phyloP scores from a whole-genome alignment of 2,888 invertebrate genomes.

The Archaeoteleia sp. region DNA sequence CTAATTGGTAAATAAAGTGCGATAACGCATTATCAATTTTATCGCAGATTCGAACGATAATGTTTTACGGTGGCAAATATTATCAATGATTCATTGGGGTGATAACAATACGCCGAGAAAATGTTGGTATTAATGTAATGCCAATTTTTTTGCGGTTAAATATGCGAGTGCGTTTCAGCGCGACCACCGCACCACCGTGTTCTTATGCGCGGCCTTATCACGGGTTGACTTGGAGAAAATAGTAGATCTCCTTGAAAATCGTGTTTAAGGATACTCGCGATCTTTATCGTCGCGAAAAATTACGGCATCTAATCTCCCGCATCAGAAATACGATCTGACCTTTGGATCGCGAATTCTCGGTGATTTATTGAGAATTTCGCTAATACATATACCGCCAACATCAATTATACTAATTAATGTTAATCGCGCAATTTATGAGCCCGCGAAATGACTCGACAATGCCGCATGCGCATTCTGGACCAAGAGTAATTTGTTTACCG shows the following conservation, averaged over 20 bases:
- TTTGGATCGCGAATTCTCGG: conserved; percentile 34
- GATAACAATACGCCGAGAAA: conserved; percentile 29
- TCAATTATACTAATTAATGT: conserved; percentile 26
- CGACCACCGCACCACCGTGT: conserved; percentile 4
- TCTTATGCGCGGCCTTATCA: conserved; percentile 31
- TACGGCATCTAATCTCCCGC: conserved; percentile 45
- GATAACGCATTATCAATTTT: conserved; percentile 12
- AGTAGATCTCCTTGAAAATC: conserved; percentile 44
- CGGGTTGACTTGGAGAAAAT: conserved; percentile 21
- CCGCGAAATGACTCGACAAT: neutral
- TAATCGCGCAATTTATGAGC: conserved; percentile 1
- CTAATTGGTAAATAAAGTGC: too few relatives aligned
- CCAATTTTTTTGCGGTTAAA: neutral
- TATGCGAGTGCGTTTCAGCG: neutral
- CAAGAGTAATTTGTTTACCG: too few relatives aligned
- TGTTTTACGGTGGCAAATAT: conserved; percentile 19
- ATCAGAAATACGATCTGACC: conserved; percentile 46
- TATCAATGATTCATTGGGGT: conserved; percentile 33
- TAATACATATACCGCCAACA: conserved; percentile 16
- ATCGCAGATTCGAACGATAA: conserved; percentile 30
- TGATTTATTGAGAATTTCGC: conserved; percentile 43
- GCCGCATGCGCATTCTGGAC: too few relatives aligned
- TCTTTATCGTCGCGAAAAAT: conserved; percentile 50
- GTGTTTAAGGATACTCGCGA: conserved; percentile 38
- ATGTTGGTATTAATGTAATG: conserved; percentile 23